Conservation (phyloP, 2,888 invertebrate species). For the Carpatolechia fugitivella region DNA sequence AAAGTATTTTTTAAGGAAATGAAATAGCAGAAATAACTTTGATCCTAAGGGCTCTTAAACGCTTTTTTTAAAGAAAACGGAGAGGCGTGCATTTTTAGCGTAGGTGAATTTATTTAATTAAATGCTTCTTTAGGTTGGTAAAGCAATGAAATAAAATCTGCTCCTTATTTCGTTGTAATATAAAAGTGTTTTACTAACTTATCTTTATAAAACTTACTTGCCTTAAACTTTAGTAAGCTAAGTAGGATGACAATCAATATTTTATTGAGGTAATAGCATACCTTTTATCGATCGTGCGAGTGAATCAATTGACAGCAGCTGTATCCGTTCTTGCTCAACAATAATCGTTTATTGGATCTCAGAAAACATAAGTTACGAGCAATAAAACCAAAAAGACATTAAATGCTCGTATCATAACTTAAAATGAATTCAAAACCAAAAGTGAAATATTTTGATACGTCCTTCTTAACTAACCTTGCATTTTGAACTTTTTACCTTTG, state of each 20-base stretch:
- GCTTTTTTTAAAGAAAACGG: neutral
- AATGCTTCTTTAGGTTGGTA: neutral
- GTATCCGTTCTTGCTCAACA: neutral
- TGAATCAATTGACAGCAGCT: conserved; percentile 5
- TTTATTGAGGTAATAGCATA: neutral
- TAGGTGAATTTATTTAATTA: conserved; percentile 3
- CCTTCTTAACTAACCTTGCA: conserved; percentile 39
- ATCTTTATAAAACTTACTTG: neutral
- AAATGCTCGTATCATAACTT: conserved; percentile 48
- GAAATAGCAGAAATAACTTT: neutral
- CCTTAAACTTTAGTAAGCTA: neutral
- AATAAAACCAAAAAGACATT: conserved; percentile 33
- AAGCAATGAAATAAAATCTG: neutral
- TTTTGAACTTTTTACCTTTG: conserved; percentile 42
- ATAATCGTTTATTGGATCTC: conserved; percentile 8
- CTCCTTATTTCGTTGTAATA: neutral
- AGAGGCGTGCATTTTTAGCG: neutral
- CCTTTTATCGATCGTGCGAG: neutral
- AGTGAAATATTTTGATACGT: conserved; percentile 68
- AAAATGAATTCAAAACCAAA: conserved; percentile 48
- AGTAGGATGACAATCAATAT: conserved; percentile 1
- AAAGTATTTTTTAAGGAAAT: neutral
- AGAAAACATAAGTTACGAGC: neutral
- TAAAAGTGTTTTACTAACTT: neutral
- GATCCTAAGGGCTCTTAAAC: neutral